Evolutionary conservation across 2,888 invertebrate genomes (phyloP).

Genomic region (Chirona hameri): DNA sequence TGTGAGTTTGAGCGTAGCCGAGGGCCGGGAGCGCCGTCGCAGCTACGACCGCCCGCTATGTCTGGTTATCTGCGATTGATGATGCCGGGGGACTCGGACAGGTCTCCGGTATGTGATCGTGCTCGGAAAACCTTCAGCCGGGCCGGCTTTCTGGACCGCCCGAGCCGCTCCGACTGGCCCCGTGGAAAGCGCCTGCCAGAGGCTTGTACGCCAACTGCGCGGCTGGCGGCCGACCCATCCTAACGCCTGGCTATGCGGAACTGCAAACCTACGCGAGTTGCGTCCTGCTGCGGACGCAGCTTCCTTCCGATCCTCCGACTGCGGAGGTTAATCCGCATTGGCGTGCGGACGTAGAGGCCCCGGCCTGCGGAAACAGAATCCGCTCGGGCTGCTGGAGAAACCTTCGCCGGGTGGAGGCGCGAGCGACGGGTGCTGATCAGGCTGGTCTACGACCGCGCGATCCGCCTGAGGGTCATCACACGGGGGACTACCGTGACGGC

Average conservation of each 20-base stretch:
- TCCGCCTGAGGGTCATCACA: neutral
- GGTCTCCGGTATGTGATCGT: neutral
- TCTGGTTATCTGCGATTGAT: neutral
- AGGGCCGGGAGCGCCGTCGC: neutral
- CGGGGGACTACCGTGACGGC: conserved; percentile 5
- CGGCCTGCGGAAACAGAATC: neutral
- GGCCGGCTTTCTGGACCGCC: conserved; percentile 1
- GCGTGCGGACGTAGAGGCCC: neutral
- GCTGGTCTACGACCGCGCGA: neutral
- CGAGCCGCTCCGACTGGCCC: neutral
- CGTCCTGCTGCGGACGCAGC: neutral
- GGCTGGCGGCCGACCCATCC: conserved; percentile 11
- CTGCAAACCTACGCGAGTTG: neutral
- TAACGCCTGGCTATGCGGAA: neutral
- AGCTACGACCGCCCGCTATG: neutral
- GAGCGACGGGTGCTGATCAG: neutral
- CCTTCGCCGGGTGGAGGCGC: neutral
- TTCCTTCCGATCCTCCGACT: neutral
- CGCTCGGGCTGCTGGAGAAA: neutral
- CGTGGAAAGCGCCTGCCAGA: neutral
- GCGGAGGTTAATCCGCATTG: neutral
- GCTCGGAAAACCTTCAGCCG: neutral
- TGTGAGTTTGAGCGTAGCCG: neutral
- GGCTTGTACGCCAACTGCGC: neutral
- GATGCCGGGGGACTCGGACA: neutral